Base-by-base conservation (phyloP, 2,888 invertebrate species). In the Stratiomys singularior region DNA sequence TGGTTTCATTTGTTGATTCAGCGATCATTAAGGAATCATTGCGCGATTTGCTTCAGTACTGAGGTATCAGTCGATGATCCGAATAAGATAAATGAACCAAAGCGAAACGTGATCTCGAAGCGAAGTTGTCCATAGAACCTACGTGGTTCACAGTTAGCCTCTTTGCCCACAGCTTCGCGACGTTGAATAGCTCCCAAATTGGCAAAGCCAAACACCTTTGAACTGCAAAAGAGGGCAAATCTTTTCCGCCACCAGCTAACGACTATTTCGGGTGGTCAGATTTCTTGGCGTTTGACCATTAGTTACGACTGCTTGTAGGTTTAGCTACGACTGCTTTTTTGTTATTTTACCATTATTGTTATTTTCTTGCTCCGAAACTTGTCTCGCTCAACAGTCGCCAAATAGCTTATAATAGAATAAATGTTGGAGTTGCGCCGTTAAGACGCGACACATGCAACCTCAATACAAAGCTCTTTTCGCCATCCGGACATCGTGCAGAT, bases 321-420 rank as follows among this genome's bases (percentile, higher is more conserved):
- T n/a, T n/a, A n/a, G n/a, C n/a, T n/a, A n/a, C n/a, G n/a, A n/a
- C 37, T 37, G 3, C 9, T 37, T 37, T 37, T 37, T 3, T 37
- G 37, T 5, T 37, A 37, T 37, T 37, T 9, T 9, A 5, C 37
- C 37, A 37, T 37, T 37, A 37, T 37, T 37, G 37, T 9, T 9
- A 37, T 37, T 37, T 5, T 37, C 37, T 37, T 9, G 3, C 3
- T 3, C 37, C 18, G n/a, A 52, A 52, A 52, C 52, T 13, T 52
- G 52, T 52, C 52, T 52, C 52, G 52, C 18, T 18, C 18, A 52
- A 52, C 52, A 52, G 4, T 52, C 52, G 15, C 52, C 3, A 52
- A 52, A 52, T 52, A 13, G 52, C 7, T 13, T 52, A 52, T 52
- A 52, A 52, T 52, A 52, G 52, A 52, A 52, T 52, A 52, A 52